phyloP scores from a whole-genome alignment of 2,888 invertebrate genomes.

The Pammene aurita region DNA sequence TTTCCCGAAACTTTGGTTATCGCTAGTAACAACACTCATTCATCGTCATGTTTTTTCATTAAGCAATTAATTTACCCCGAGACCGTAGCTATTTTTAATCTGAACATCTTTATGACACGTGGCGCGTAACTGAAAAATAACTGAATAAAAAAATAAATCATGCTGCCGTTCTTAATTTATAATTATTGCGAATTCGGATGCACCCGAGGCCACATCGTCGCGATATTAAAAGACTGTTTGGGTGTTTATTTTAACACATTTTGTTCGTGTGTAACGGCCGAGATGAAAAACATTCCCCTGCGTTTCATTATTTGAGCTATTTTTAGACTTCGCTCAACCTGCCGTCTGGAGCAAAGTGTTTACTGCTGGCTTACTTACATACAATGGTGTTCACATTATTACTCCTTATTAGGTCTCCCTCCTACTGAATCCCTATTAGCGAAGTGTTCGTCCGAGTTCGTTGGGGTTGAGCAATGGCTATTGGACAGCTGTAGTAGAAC shows the following conservation, averaged over 20 bases:
- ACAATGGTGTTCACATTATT: conserved; percentile 74
- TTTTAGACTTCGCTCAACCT: conserved; percentile 80
- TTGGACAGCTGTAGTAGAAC: not conserved
- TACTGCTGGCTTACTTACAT: conserved; percentile 74
- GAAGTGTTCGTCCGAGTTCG: conserved; percentile 18
- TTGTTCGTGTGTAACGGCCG: conserved; percentile 78
- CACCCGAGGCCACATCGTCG: conserved; percentile 72
- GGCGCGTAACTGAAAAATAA: conserved; percentile 56
- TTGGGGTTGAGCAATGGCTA: conserved; percentile 27
- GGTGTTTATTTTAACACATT: conserved; percentile 82
- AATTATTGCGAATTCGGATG: conserved; percentile 74
- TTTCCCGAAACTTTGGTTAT: conserved; percentile 66
- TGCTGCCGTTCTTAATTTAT: conserved; percentile 68
- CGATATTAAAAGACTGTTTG: conserved; percentile 79
- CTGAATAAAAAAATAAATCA: conserved; percentile 73
- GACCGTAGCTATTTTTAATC: conserved; percentile 59
- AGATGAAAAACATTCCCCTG: conserved; percentile 83
- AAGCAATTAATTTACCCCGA: conserved; percentile 57
- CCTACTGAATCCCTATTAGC: conserved; percentile 37
- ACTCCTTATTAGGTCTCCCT: conserved; percentile 50
- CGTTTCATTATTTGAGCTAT: conserved; percentile 81
- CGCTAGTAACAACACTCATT: conserved; percentile 59
- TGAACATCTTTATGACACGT: conserved; percentile 65
- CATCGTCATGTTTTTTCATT: conserved; percentile 62
- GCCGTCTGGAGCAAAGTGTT: conserved; percentile 74